These are phyloP conservation scores for Lota lota DNA, from an alignment of 2,113 vertebrate species.

Conservation along the genomic window DNA sequence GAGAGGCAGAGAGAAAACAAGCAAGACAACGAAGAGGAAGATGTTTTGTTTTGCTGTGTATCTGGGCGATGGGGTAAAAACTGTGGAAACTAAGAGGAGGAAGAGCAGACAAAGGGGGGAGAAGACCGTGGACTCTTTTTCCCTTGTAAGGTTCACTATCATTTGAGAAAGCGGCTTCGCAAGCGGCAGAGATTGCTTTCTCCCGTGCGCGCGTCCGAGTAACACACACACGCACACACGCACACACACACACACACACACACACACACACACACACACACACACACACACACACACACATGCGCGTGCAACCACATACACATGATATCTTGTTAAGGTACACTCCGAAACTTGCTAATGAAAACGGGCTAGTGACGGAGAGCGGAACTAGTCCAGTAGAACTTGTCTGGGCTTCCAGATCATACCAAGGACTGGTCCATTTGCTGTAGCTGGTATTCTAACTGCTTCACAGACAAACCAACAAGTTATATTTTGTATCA, in stretches of 20 bases:
- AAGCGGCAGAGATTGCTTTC: too few relatives aligned
- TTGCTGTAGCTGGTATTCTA: conserved; percentile 45
- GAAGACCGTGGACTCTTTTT: conserved; percentile 40
- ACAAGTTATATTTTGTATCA: conserved; percentile 22
- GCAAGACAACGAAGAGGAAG: conserved; percentile 28
- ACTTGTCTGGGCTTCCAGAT: conserved; percentile 28
- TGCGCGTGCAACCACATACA: conserved; percentile 39
- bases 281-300: conserved; percentile 16
- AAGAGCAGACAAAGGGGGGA: conserved; percentile 11
- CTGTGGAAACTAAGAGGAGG: conserved; percentile 36
- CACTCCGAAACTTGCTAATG: conserved; percentile 55
- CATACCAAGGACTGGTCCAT: conserved; percentile 43
- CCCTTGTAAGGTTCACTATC: too few relatives aligned
- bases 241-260: conserved; percentile 32
- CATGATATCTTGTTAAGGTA: conserved; percentile 52
- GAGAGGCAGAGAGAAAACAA: conserved; percentile 22
- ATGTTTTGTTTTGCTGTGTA: conserved; percentile 37
- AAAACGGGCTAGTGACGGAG: conserved; percentile 38
- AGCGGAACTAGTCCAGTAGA: conserved; percentile 60
- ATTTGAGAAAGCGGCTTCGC: conserved; percentile 30
- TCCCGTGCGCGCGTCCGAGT: not conserved
- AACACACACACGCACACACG: not conserved
- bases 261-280: conserved; percentile 25
- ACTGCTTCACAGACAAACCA: conserved; percentile 50
- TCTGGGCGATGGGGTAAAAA: conserved; percentile 35